Percentiles rank a stretch among this genome's conserved stretches.
phyloP scores from a whole-genome alignment of 1,140 invertebrate species.

The Aphelenchoides avenae region DNA sequence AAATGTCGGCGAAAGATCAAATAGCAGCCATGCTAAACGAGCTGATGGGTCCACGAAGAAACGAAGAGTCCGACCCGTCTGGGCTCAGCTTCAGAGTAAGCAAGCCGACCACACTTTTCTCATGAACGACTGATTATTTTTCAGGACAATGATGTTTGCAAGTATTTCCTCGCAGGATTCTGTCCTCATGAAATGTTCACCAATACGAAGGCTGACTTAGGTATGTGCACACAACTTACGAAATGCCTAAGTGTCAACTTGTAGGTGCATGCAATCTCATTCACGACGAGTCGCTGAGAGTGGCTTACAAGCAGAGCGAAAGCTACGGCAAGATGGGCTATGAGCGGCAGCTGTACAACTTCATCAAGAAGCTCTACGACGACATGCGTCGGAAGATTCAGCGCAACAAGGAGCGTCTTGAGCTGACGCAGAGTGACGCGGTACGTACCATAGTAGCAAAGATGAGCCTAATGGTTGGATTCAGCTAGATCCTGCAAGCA shows the following conservation, averaged over 20 bases:
- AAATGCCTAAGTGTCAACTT: conserved; percentile 16
- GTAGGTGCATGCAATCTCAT: conserved; percentile 26
- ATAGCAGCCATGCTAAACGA: conserved; percentile 45
- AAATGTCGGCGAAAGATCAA: conserved; percentile 39
- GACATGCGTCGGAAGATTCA: conserved; percentile 40
- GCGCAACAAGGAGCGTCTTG: conserved; percentile 37
- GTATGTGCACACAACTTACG: conserved; percentile 12
- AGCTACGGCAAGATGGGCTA: conserved; percentile 37
- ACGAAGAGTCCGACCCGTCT: conserved; percentile 30
- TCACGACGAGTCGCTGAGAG: conserved; percentile 39
- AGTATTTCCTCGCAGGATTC: conserved; percentile 40
- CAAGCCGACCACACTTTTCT: background rate
- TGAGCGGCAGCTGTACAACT: conserved; percentile 33
- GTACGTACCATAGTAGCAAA: background rate
- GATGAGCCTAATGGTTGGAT: background rate
- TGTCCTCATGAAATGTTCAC: conserved; percentile 40
- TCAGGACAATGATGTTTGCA: conserved; percentile 38
- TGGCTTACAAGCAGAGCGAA: conserved; percentile 31
- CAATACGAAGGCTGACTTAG: conserved; percentile 43
- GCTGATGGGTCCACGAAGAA: conserved; percentile 36
- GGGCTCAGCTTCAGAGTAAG: conserved; percentile 19
- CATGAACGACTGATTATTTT: background rate
- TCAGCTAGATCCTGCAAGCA: no score
- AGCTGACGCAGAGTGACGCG: conserved; percentile 37
- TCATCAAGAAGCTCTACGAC: conserved; percentile 27